phyloP scores from a whole-genome alignment of 2,888 invertebrate species.

The Brachyptera putata region DNA sequence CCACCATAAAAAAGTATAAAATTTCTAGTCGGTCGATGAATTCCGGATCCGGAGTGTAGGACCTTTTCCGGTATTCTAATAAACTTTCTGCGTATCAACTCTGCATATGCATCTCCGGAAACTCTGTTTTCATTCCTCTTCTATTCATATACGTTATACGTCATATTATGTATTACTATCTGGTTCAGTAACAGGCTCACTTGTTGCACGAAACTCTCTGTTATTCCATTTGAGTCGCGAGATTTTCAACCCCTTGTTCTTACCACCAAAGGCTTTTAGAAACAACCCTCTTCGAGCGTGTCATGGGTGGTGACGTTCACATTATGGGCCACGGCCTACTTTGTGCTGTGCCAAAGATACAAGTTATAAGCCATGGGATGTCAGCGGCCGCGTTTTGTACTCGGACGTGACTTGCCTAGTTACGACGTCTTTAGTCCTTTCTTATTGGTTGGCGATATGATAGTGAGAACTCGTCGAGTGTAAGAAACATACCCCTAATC shows the following conservation, averaged over 20 bases:
- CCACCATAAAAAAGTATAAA: constrained; percentile 13
- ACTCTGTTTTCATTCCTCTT: background rate
- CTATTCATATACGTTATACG: background rate
- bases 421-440: constrained; percentile 21
- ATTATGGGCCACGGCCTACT: constrained; percentile 44
- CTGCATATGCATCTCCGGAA: background rate
- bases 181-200: background rate
- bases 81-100: constrained; percentile 1
- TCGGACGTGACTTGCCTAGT: constrained; percentile 24
- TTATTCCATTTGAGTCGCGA: background rate
- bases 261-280: background rate
- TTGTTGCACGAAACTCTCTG: constrained; percentile 7
- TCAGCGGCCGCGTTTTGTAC: constrained; percentile 36
- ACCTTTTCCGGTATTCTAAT: constrained; percentile 9
- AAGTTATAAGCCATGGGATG: constrained; percentile 45
- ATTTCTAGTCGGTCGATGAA: constrained; percentile 17
- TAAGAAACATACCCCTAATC: constrained; percentile 4
- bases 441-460: background rate
- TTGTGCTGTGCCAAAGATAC: constrained; percentile 38
- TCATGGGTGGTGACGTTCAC: background rate
- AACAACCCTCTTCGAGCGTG: background rate
- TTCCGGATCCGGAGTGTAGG: constrained; percentile 25
- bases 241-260: constrained; percentile 4
- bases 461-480: constrained; percentile 1
- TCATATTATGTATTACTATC: background rate